Percentiles rank a stretch among this genome's conserved stretches.
phyloP scores from a whole-genome alignment of 2,888 invertebrate species.

The Polydesmus complanatus region DNA sequence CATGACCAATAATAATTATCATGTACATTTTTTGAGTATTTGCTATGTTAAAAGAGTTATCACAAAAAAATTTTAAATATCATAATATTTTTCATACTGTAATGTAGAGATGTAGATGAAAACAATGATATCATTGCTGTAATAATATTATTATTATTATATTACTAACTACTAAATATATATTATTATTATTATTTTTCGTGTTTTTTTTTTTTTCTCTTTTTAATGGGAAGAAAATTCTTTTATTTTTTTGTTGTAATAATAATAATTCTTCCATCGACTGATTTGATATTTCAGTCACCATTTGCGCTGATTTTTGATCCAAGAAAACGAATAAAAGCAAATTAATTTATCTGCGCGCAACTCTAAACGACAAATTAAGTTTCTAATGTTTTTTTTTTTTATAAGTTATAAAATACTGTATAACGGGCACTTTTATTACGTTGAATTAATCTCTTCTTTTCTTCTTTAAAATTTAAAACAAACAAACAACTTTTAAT shows the following conservation, averaged over 20 bases:
- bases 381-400: background rate
- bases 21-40: background rate
- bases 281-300: constrained; percentile 7
- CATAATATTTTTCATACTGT: background rate
- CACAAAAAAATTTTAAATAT: background rate
- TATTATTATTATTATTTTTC: background rate
- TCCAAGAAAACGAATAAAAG: constrained; percentile 1
- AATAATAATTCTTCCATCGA: no score
- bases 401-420: no score
- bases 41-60: background rate
- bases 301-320: background rate
- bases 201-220: background rate
- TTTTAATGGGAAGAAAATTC: no score
- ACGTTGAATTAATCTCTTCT: background rate
- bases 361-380: background rate
- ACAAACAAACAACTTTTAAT: no score
- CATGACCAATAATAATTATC: no score
- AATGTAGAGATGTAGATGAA: background rate
- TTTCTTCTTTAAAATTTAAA: no score
- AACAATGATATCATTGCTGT: background rate
- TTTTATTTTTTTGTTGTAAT: no score
- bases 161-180: background rate
- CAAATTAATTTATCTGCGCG: background rate
- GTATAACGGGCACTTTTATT: background rate
- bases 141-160: background rate